These are phyloP conservation scores for Cerastoderma edule DNA, from an alignment of 2,888 invertebrate genomes.

Conservation along the genomic window DNA sequence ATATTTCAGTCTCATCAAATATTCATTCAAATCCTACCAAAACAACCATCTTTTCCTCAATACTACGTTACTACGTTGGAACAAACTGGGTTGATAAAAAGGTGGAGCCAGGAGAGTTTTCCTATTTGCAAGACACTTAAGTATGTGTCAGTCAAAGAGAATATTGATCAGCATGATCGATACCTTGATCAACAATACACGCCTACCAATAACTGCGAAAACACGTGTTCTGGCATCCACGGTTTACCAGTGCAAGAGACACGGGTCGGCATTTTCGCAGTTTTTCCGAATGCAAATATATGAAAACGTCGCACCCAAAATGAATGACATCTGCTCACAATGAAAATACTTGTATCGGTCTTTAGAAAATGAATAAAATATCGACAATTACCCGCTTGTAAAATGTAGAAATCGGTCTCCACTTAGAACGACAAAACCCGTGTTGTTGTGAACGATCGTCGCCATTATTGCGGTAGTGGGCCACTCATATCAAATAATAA, in stretches of 20 bases:
- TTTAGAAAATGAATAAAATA: background rate
- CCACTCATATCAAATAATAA: conserved; percentile 2
- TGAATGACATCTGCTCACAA: background rate
- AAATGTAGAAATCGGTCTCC: conserved; percentile 50
- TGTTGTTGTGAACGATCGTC: conserved; percentile 53
- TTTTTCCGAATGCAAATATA: background rate
- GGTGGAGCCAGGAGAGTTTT: conserved; percentile 45
- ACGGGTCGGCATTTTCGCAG: conserved; percentile 22
- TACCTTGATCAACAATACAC: conserved; percentile 45
- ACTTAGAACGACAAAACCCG: conserved; percentile 53
- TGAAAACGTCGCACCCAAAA: background rate
- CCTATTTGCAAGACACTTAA: conserved; percentile 47
- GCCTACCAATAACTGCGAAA: conserved; percentile 57
- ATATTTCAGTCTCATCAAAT: background rate
- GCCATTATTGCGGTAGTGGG: conserved; percentile 66
- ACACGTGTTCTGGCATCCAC: conserved; percentile 37
- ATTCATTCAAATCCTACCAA: background rate
- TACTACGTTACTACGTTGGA: background rate
- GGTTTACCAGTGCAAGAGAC: conserved; percentile 6
- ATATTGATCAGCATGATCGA: conserved; percentile 54
- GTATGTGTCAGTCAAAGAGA: conserved; percentile 55
- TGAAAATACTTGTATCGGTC: background rate
- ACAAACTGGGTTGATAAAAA: conserved; percentile 29
- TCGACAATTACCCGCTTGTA: conserved; percentile 43
- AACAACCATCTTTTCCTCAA: background rate